Conservation (phyloP, 2,113 vertebrate genomes). For the Gallinago paraguaiae region DNA sequence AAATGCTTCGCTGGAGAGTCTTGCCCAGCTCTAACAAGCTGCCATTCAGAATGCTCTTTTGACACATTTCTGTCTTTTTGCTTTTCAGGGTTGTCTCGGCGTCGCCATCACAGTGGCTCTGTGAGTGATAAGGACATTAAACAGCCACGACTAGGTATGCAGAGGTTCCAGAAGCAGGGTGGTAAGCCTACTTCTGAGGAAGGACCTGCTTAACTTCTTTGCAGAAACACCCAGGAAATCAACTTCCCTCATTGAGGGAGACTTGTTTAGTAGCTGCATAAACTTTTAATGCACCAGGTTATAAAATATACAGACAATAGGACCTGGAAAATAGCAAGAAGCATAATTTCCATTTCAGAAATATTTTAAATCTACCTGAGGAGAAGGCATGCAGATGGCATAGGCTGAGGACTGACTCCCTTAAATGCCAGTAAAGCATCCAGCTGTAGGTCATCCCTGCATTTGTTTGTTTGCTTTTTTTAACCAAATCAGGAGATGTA, state of each 20-base stretch:
- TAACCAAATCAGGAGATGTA: background rate
- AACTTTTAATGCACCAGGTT: background rate
- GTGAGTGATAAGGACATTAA: background rate
- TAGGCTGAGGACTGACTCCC: background rate
- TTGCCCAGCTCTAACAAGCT: background rate
- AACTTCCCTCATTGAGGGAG: background rate
- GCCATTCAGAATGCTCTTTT: background rate
- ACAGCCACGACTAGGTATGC: conserved; percentile 1
- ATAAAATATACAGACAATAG: background rate
- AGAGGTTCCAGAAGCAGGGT: background rate
- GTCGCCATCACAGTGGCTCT: background rate
- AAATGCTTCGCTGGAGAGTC: background rate
- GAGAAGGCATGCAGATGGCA: background rate
- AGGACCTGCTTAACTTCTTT: background rate
- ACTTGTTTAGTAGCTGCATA: background rate
- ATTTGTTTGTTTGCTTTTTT: background rate
- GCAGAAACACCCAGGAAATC: background rate
- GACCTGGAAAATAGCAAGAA: background rate
- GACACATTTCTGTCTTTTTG: background rate
- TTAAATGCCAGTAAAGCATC: background rate
- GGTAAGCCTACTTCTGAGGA: background rate
- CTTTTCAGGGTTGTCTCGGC: background rate
- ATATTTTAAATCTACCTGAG: background rate
- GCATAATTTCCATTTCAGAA: background rate
- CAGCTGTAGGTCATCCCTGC: background rate